These are phyloP conservation scores for Xerus rutilus DNA, from an alignment of 2,797 vertebrate species.

Conservation along the genomic window DNA sequence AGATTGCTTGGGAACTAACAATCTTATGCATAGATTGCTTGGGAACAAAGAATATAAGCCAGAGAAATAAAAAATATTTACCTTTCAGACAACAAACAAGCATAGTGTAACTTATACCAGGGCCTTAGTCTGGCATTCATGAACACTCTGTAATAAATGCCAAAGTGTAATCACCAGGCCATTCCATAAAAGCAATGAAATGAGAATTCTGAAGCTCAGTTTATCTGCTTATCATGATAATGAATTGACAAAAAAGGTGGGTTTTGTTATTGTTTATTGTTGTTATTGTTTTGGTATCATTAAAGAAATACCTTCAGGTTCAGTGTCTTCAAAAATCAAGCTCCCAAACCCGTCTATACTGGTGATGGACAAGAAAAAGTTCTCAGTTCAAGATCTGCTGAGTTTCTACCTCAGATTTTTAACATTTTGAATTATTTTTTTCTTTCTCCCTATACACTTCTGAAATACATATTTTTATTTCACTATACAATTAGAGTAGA, in stretches of 20 bases:
- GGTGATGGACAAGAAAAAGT: background rate
- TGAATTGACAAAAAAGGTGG: background rate
- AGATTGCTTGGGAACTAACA: conserved; percentile 59
- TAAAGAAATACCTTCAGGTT: background rate
- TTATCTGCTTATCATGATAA: conserved; percentile 59
- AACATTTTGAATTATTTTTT: background rate
- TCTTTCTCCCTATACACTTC: background rate
- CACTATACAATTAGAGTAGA: background rate
- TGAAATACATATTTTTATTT: background rate
- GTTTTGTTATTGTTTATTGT: background rate
- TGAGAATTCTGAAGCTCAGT: conserved; percentile 58
- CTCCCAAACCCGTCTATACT: background rate
- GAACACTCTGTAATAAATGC: conserved; percentile 43
- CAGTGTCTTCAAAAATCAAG: background rate
- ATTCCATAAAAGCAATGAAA: conserved; percentile 72
- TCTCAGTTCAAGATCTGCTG: background rate
- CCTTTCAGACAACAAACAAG: conserved; percentile 32
- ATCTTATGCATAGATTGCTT: conserved; percentile 42
- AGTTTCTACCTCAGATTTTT: background rate
- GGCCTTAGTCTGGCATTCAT: background rate
- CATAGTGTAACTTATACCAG: background rate
- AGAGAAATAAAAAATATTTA: conserved; percentile 36
- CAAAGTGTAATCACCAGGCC: conserved; percentile 70
- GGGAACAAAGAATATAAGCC: conserved; percentile 59
- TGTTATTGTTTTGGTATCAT: conserved; percentile 16